Percentiles rank a stretch among this genome's conserved stretches.
These are phyloP conservation scores for Silurus aristotelis DNA, from an alignment of 2,797 vertebrate species.

Conservation along the genomic window DNA sequence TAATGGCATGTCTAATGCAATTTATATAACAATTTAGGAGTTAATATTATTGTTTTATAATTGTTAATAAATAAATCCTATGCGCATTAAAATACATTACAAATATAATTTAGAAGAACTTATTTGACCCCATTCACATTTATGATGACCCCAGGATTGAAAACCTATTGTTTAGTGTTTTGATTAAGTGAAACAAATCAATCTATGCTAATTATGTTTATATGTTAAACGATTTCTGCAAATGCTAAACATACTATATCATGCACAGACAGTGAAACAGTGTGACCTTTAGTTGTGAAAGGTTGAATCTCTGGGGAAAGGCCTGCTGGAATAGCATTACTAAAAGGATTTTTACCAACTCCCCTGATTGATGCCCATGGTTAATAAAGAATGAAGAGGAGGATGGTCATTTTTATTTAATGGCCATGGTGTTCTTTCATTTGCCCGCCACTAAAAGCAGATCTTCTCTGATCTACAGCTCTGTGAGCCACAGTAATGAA, in stretches of 20 bases:
- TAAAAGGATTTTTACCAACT: slow-evolving; percentile 5
- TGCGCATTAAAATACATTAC: neutral
- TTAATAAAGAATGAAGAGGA: slow-evolving; percentile 59
- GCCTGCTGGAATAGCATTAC: slow-evolving; percentile 37
- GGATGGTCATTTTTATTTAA: slow-evolving; percentile 50
- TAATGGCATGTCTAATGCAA: neutral
- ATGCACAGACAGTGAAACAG: slow-evolving; percentile 17
- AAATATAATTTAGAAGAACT: neutral
- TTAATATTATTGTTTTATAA: neutral
- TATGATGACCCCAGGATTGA: too few species aligned
- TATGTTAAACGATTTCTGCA: neutral
- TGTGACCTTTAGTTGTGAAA: slow-evolving; percentile 44
- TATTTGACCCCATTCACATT: neutral
- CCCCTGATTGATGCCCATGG: slow-evolving; percentile 50
- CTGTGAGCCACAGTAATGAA: slow-evolving; percentile 23
- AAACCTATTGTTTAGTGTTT: neutral
- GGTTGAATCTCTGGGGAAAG: slow-evolving; percentile 22
- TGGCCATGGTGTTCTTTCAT: slow-evolving; percentile 40
- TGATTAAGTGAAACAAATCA: slow-evolving; percentile 4
- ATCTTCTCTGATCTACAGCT: slow-evolving; percentile 42
- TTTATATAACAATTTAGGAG: neutral
- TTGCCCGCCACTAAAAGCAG: slow-evolving; percentile 35
- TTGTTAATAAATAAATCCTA: neutral
- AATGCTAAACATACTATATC: slow-evolving; percentile 31
- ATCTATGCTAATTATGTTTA: neutral